These are phyloP conservation scores for Podotricha telesiphe DNA, from an alignment of 2,888 invertebrate genomes.

Conservation along the genomic window DNA sequence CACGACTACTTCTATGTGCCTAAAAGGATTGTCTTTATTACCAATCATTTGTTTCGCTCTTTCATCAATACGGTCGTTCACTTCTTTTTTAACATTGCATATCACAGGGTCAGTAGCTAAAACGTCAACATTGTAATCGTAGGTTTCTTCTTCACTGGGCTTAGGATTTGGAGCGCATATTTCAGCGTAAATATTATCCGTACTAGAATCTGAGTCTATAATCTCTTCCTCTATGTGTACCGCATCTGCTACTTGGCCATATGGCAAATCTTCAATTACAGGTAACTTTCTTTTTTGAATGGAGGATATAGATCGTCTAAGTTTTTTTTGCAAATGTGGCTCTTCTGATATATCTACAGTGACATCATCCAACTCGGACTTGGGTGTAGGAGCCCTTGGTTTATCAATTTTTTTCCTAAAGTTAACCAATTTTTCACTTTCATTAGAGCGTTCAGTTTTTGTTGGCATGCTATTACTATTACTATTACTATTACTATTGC, in stretches of 20 bases:
- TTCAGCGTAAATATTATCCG: conserved; percentile 88
- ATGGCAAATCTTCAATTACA: conserved; percentile 86
- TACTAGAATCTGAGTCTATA: conserved; percentile 70
- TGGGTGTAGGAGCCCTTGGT: conserved; percentile 77
- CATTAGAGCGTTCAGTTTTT: conserved; percentile 71
- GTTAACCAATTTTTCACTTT: conserved; percentile 69
- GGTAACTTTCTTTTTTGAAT: conserved; percentile 81
- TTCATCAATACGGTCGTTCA: conserved; percentile 75
- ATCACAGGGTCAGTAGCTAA: conserved; percentile 78
- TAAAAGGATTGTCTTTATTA: conserved; percentile 76
- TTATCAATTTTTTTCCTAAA: conserved; percentile 80
- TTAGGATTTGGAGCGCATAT: conserved; percentile 82
- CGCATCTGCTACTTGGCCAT: conserved; percentile 88
- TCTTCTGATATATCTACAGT: conserved; percentile 73
- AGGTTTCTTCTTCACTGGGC: conserved; percentile 69
- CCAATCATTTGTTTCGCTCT: conserved; percentile 75
- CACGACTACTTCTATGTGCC: conserved; percentile 81
- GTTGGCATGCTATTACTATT: conserved; percentile 81
- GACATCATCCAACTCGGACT: conserved; percentile 70
- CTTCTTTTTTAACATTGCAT: conserved; percentile 79
- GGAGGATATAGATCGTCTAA: conserved; percentile 80
- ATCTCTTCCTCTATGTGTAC: conserved; percentile 77
- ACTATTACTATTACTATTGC: conserved; percentile 77
- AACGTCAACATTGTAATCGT: conserved; percentile 73
- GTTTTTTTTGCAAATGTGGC: conserved; percentile 73